These are phyloP conservation scores for Megatriorchis doriae DNA, from an alignment of 2,113 vertebrate genomes.

Conservation along the genomic window DNA sequence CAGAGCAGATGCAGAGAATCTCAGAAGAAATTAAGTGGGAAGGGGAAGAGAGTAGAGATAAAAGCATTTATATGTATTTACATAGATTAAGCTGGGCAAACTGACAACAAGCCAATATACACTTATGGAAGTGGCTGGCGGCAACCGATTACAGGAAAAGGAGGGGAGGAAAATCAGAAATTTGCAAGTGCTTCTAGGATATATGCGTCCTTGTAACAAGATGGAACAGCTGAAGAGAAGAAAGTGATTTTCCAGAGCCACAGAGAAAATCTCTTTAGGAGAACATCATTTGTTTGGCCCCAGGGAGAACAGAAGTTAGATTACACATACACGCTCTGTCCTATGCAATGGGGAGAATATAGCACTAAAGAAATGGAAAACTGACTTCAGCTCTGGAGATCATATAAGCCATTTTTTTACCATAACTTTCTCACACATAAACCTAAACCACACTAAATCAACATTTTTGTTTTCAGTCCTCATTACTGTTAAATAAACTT, in stretches of 20 bases:
- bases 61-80: slow-evolving; percentile 32
- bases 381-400: background rate
- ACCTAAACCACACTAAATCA: background rate
- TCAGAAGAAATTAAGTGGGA: background rate
- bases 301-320: background rate
- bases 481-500: background rate
- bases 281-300: background rate
- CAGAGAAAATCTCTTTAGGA: background rate
- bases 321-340: background rate
- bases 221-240: background rate
- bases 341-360: background rate
- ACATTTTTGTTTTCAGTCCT: background rate
- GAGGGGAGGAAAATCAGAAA: background rate
- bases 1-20: background rate
- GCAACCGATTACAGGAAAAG: slow-evolving; percentile 4
- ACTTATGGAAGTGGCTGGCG: background rate
- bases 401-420: background rate
- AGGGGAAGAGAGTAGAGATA: background rate
- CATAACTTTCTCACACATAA: background rate
- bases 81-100: slow-evolving; percentile 20
- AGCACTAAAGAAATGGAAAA: background rate
- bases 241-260: background rate
- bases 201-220: background rate
- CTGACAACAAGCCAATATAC: background rate
- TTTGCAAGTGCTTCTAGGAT: background rate